These are phyloP conservation scores for Phyllotreta striolata DNA, from an alignment of 2,888 invertebrate genomes.

Conservation along the genomic window DNA sequence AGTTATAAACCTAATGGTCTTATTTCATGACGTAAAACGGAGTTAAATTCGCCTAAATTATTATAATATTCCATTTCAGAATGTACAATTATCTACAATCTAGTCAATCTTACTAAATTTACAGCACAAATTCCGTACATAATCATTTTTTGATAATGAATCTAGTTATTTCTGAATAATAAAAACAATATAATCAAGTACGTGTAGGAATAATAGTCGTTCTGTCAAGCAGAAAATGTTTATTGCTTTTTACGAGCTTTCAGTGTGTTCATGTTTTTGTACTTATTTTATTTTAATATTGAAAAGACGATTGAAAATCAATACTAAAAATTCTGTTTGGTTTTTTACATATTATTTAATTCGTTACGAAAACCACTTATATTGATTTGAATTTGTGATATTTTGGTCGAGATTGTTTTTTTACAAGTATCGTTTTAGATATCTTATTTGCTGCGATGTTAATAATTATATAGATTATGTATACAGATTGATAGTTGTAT, in stretches of 20 bases:
- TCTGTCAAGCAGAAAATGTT: neutral
- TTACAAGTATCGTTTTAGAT: constrained; percentile 23
- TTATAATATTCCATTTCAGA: neutral
- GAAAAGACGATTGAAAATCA: neutral
- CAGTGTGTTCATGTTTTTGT: constrained; percentile 13
- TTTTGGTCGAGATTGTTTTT: constrained; percentile 21
- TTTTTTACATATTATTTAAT: neutral
- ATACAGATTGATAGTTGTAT: constrained; percentile 40
- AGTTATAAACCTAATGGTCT: constrained; percentile 13
- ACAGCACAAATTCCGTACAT: constrained; percentile 27
- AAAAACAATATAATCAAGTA: constrained; percentile 5
- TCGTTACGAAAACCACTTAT: too few species aligned
- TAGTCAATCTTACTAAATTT: constrained; percentile 16
- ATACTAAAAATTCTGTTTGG: too few species aligned
- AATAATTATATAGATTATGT: constrained; percentile 28
- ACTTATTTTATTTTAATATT: constrained; percentile 2
- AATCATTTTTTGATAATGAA: constrained; percentile 28
- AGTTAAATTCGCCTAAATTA: neutral
- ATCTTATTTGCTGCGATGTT: constrained; percentile 40
- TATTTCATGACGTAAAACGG: neutral
- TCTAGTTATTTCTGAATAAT: constrained; percentile 5
- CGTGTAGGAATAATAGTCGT: constrained; percentile 3
- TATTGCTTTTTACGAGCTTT: neutral
- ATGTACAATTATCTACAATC: neutral
- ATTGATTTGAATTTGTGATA: too few species aligned